Evolutionary conservation across 2,888 invertebrate species (phyloP), one percentile per base, ranked within the genome.

Genomic region (Noctua comes): DNA sequence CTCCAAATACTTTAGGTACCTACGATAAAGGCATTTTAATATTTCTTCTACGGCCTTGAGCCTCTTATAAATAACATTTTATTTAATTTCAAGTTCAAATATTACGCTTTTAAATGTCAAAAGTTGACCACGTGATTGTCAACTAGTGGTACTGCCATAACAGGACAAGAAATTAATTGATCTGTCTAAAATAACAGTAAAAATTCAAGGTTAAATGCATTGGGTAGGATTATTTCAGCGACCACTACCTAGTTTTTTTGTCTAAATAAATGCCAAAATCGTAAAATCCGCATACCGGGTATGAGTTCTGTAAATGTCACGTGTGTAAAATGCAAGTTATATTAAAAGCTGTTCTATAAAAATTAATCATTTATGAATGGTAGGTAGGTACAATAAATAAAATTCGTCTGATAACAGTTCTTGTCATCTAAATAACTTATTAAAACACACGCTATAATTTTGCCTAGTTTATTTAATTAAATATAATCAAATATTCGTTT

Each of bases 111-210:
- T n/a, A 73, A 77, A 83, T 86, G 76, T 86, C 83, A 76, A 77
- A 74, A 66, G 36, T 65, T 57, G 74, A 31, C 57, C 6, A 46
- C 16, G n/a, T 13, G 43, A 59, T n/a, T 72, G 64, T 40, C 62
- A 43, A 68, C 24, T 57, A n/a, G 72, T 74, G 1, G 54, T 62
- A n/a, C 40, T 51, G 46, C 31, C 68, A 27, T 73, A 74, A 40
- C 54, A 66, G 65, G 68, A 77, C 36, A 48, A 36, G 5, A 27
- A 13, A 57, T 76, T 18, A 78, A 71, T 65, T 21, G 24, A 54
- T 77, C 64, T 5, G 11, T 71, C 27, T 68, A 62, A 69, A 65
- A 70, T 85, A 82, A 86, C 76, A 79, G 86, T 85, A 76, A 66
- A 77, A 13, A 24, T 62, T 65, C 62, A 78, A 85, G 68, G 64